Evolutionary conservation across 2,113 vertebrate species (phyloP).

Genomic region (Bos indicus): DNA sequence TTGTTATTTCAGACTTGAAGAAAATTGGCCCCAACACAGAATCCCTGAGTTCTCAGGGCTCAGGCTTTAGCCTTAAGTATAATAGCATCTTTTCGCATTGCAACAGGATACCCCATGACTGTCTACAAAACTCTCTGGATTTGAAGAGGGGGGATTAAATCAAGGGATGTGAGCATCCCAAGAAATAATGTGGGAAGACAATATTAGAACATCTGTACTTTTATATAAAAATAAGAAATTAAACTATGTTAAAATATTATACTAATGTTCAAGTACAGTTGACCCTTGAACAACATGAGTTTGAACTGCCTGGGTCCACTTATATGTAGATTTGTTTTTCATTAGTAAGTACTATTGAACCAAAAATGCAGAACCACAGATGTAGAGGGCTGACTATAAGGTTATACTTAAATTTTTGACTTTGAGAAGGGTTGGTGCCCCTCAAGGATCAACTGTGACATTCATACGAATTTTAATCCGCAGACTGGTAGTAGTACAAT

Average conservation of each 20-base stretch:
- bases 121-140: neutral
- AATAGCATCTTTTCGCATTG: neutral
- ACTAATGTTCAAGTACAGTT: neutral
- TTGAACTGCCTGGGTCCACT: neutral
- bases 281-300: neutral
- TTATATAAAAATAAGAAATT: neutral
- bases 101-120: neutral
- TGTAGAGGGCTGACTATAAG: neutral
- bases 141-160: neutral
- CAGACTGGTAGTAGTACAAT: neutral
- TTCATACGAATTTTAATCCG: neutral
- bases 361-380: neutral
- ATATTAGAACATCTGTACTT: neutral
- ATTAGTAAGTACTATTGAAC: neutral
- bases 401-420: neutral
- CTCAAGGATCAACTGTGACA: neutral
- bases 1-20: neutral
- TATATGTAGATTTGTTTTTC: neutral
- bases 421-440: neutral
- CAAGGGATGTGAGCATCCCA: neutral
- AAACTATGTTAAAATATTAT: neutral
- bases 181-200: neutral
- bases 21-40: neutral
- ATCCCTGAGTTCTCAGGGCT: neutral
- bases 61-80: neutral